These are phyloP conservation scores for Parasteatoda lunata DNA, from an alignment of 2,888 invertebrate species.

Conservation along the genomic window DNA sequence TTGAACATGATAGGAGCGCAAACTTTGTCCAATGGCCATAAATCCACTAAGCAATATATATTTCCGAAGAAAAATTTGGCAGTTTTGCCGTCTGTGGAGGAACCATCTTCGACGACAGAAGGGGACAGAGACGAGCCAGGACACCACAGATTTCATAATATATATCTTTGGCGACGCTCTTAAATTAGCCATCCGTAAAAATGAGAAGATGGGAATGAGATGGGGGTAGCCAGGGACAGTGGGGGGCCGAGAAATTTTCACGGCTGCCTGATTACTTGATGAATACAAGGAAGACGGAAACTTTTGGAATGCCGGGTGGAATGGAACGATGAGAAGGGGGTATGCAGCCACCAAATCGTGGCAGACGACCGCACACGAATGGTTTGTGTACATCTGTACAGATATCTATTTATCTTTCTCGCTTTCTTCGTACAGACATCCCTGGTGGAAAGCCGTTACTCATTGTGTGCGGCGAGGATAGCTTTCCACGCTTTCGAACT, in stretches of 20 bases:
- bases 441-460: conserved; percentile 2
- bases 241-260: conserved; percentile 10
- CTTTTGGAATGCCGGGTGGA: not conserved
- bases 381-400: conserved; percentile 5
- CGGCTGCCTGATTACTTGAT: conserved; percentile 28
- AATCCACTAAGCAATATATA: not conserved
- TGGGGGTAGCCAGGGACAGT: not conserved
- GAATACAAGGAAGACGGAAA: conserved; percentile 23
- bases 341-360: not conserved
- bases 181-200: conserved; percentile 50
- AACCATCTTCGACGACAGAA: not conserved
- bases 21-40: not conserved
- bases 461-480: not conserved
- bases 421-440: not conserved
- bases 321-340: not conserved
- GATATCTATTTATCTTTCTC: conserved; percentile 5
- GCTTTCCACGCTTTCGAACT: conserved; percentile 2
- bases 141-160: conserved; percentile 2
- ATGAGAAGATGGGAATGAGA: not conserved
- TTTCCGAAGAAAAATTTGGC: not conserved
- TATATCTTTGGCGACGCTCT: conserved; percentile 17
- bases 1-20: too few relatives aligned
- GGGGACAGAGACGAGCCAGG: not conserved
- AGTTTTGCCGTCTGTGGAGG: not conserved
- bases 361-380: conserved; percentile 3